Evolutionary conservation across 2,797 vertebrate genomes (phyloP).

Genomic region (Melanotaenia pygmaea): DNA sequence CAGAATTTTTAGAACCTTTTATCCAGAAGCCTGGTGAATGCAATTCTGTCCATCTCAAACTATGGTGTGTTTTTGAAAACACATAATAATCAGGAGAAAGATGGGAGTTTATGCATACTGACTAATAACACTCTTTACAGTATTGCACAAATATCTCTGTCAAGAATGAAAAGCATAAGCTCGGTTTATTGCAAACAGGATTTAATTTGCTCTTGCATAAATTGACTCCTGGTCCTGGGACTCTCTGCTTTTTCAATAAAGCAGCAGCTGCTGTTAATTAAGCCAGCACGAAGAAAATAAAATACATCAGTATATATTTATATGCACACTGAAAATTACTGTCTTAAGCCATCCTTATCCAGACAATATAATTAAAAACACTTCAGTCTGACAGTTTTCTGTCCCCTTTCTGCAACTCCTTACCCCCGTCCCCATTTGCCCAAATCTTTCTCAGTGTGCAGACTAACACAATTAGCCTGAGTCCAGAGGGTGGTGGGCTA

Average conservation of each 20-base stretch:
- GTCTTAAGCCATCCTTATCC: slow-evolving; percentile 39
- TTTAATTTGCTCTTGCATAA: slow-evolving; percentile 75
- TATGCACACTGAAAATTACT: slow-evolving; percentile 41
- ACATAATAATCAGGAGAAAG: slow-evolving; percentile 19
- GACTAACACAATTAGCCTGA: slow-evolving; percentile 60
- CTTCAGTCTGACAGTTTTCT: slow-evolving; percentile 52
- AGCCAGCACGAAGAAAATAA: slow-evolving; percentile 56
- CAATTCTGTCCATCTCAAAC: neutral
- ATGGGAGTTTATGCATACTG: slow-evolving; percentile 21
- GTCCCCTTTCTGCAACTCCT: slow-evolving; percentile 19
- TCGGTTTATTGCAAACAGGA: slow-evolving; percentile 73
- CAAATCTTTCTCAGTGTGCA: slow-evolving; percentile 38
- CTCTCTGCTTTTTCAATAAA: slow-evolving; percentile 61
- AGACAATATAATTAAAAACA: slow-evolving; percentile 58
- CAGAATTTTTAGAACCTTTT: neutral
- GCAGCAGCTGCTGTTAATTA: slow-evolving; percentile 56
- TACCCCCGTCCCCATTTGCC: slow-evolving; percentile 28
- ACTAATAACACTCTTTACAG: slow-evolving; percentile 41
- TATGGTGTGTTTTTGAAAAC: slow-evolving; percentile 17
- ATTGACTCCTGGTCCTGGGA: slow-evolving; percentile 69
- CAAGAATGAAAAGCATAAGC: slow-evolving; percentile 55
- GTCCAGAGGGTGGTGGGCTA: slow-evolving; percentile 46
- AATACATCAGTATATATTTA: slow-evolving; percentile 50
- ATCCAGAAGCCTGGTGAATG: neutral
- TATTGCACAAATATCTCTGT: slow-evolving; percentile 46